Conservation (phyloP, 64 coral and sea anemone species). For the Porites lutea region DNA sequence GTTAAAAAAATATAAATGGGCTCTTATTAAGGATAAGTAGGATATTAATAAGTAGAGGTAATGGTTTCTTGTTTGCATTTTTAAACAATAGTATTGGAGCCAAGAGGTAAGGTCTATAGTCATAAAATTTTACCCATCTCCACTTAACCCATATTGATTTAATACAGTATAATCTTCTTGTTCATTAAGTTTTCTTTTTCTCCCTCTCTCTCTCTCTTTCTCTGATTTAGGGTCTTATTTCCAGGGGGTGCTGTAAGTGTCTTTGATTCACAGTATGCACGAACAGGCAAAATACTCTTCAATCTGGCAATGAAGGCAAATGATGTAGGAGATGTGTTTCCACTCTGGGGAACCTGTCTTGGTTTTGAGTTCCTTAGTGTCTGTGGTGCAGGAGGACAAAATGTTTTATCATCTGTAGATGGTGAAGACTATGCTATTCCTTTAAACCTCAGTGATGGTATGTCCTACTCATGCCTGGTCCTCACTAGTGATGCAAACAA, state of each 20-base stretch:
- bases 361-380: slow-evolving; percentile 79
- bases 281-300: slow-evolving; percentile 80
- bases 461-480: not conserved
- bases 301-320: slow-evolving; percentile 84
- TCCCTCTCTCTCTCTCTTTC: not conserved
- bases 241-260: slow-evolving; percentile 80
- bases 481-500: too few species aligned
- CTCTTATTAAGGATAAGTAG: too few species aligned
- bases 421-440: slow-evolving; percentile 77
- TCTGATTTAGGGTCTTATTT: slow-evolving; percentile 72
- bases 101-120: too few species aligned
- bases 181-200: too few species aligned
- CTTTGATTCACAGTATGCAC: slow-evolving; percentile 59
- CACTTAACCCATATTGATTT: too few species aligned
- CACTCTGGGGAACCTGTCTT: slow-evolving; percentile 90
- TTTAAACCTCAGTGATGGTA: slow-evolving; percentile 75
- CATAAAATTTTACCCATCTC: too few species aligned
- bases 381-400: slow-evolving; percentile 45
- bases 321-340: slow-evolving; percentile 82
- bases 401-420: slow-evolving; percentile 38
- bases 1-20: too few species aligned
- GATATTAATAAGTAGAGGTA: too few species aligned
- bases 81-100: too few species aligned
- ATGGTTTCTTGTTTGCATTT: too few species aligned
- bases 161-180: too few species aligned